A percentile compares a stretch with the other conserved stretches of the same genome.
phyloP scores from a whole-genome alignment of 2,797 vertebrate genomes.

The Rousettus madagascariensis region DNA sequence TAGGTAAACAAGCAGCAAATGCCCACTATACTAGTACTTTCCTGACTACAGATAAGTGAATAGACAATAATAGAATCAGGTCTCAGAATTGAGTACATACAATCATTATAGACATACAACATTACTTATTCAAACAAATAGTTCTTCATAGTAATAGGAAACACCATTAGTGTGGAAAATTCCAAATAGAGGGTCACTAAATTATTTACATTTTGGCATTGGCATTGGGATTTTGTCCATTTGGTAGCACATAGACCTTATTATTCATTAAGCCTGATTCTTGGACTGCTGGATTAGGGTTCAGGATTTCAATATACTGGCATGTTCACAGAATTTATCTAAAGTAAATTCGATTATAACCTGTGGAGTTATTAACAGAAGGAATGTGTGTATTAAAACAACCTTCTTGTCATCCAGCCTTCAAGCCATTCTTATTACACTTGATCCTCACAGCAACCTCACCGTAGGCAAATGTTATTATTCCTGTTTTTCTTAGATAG shows the following conservation, averaged over 20 bases:
- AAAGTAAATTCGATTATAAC: background rate
- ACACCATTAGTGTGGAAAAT: background rate
- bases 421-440: background rate
- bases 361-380: background rate
- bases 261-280: background rate
- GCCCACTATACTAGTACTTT: background rate
- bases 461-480: background rate
- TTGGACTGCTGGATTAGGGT: background rate
- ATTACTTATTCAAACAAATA: background rate
- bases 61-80: background rate
- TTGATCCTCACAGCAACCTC: background rate
- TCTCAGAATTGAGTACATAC: background rate
- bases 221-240: background rate
- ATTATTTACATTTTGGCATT: background rate
- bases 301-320: background rate
- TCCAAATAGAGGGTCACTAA: background rate
- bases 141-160: background rate
- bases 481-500: background rate
- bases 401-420: background rate
- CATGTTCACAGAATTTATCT: background rate
- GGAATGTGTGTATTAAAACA: background rate
- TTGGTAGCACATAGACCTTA: background rate
- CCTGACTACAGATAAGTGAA: background rate
- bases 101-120: background rate
- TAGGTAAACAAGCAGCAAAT: background rate